Percentiles rank a stretch among this genome's conserved stretches.
These are phyloP conservation scores for Oncorhynchus keta DNA, from an alignment of 2,113 vertebrate species.

Conservation along the genomic window DNA sequence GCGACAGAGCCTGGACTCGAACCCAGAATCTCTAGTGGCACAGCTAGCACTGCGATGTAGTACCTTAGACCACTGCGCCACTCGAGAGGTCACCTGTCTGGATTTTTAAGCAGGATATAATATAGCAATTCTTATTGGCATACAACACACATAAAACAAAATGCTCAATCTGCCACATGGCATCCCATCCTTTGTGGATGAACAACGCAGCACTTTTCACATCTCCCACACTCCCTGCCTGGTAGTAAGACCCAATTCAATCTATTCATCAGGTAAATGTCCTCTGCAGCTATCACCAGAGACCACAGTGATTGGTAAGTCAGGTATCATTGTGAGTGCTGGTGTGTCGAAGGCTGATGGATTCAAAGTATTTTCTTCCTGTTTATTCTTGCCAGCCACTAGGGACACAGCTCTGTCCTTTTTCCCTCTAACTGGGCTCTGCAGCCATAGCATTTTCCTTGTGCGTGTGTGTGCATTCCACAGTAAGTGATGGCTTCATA, in stretches of 20 bases:
- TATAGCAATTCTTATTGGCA: background rate
- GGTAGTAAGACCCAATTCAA: background rate
- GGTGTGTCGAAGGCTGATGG: conserved; percentile 42
- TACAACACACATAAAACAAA: conserved; percentile 3
- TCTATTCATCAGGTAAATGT: background rate
- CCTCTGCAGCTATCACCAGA: conserved; percentile 4
- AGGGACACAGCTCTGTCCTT: conserved; percentile 19
- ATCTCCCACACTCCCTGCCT: background rate
- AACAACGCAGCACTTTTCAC: background rate
- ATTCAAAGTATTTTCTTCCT: conserved; percentile 55
- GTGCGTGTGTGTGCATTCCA: conserved; percentile 15
- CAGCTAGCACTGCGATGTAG: too few relatives aligned
- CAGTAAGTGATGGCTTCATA: conserved; percentile 17
- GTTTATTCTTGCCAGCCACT: conserved; percentile 50
- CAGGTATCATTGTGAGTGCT: conserved; percentile 24
- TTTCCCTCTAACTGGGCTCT: conserved; percentile 26
- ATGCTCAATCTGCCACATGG: background rate
- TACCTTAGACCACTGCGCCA: too few relatives aligned
- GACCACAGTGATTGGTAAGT: conserved; percentile 45
- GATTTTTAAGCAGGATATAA: background rate
- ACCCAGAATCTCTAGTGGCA: too few relatives aligned
- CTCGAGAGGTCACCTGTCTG: too few relatives aligned
- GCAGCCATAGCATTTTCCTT: conserved; percentile 40
- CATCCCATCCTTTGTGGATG: background rate
- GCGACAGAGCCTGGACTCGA: too few relatives aligned